phyloP scores from a whole-genome alignment of 2,113 vertebrate species.

The Herpetotheres cachinnans region DNA sequence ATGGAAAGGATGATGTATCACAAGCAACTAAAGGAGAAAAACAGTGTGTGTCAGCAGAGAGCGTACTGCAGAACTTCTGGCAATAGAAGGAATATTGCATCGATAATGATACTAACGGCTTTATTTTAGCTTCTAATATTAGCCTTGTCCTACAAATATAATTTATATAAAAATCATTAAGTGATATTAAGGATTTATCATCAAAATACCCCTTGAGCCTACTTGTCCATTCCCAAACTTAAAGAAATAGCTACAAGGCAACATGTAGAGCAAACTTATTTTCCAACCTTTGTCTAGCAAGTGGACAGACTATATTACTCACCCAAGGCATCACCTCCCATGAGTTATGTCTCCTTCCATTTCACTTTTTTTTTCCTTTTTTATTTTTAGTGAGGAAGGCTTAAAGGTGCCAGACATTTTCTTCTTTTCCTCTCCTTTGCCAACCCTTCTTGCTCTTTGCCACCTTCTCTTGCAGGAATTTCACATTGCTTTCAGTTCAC shows the following conservation, averaged over 20 bases:
- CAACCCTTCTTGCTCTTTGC: background rate
- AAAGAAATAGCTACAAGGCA: background rate
- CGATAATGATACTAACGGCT: background rate
- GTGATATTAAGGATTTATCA: background rate
- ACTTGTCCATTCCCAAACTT: background rate
- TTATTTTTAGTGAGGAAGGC: background rate
- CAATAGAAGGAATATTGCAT: background rate
- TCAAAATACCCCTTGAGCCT: background rate
- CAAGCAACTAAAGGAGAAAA: background rate
- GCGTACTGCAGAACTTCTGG: background rate
- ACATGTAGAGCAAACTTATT: background rate
- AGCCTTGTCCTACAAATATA: background rate
- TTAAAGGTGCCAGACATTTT: background rate
- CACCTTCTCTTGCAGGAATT: background rate
- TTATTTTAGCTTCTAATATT: background rate
- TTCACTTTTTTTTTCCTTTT: background rate
- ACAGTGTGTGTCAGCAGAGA: background rate
- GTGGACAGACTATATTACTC: background rate
- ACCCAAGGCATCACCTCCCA: background rate
- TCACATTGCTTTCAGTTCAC: background rate
- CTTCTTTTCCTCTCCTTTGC: background rate
- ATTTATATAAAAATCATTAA: background rate
- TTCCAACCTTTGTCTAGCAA: constrained; percentile 6
- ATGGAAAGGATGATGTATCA: constrained; percentile 26
- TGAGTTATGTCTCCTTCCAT: background rate